These are phyloP conservation scores for Formica selysi DNA, from an alignment of 1,140 invertebrate genomes.

Conservation along the genomic window DNA sequence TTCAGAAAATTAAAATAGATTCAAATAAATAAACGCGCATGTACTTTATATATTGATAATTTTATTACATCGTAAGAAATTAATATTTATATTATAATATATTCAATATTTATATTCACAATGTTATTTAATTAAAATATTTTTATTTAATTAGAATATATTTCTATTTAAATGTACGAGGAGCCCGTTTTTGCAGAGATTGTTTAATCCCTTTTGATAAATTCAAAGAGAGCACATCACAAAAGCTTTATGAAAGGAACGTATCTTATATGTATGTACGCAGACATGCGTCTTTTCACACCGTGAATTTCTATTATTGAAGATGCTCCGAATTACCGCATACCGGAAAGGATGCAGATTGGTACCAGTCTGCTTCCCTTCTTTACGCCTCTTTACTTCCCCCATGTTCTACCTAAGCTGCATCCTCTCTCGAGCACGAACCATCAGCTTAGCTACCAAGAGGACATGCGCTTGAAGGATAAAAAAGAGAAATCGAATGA, in stretches of 20 bases:
- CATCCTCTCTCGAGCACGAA: conserved; percentile 26
- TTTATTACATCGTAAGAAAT: neutral
- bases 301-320: conserved; percentile 73
- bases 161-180: neutral
- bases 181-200: neutral
- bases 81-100: neutral
- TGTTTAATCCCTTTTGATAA: conserved; percentile 25
- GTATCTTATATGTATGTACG: conserved; percentile 34
- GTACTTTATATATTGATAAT: neutral
- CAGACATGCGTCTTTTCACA: conserved; percentile 55
- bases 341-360: conserved; percentile 72
- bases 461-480: conserved; percentile 48
- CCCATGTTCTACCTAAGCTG: conserved; percentile 27
- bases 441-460: conserved; percentile 34
- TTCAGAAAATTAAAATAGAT: neutral
- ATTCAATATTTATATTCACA: neutral
- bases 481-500: conserved; percentile 18
- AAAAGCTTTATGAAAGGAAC: conserved; percentile 48
- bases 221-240: conserved; percentile 29
- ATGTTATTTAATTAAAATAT: neutral
- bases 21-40: neutral
- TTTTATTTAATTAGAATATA: neutral
- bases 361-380: conserved; percentile 49
- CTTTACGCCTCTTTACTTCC: conserved; percentile 41
- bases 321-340: conserved; percentile 69